A percentile compares a stretch with the other conserved stretches of the same genome.
Evolutionary conservation across 2,113 vertebrate genomes (phyloP).

Genomic region (Istiophorus platypterus): DNA sequence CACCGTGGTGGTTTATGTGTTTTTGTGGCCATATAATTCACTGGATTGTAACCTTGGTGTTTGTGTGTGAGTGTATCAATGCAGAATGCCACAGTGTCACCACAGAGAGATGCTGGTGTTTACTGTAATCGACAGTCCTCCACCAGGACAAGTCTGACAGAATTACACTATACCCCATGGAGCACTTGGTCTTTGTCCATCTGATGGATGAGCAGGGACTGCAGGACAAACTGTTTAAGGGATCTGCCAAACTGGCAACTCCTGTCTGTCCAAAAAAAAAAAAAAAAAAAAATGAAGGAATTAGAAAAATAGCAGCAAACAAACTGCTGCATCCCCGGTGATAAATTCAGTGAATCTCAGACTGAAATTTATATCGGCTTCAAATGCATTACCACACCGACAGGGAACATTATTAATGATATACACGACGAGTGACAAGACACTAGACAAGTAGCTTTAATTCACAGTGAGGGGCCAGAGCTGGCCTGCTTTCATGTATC

Average conservation of each 20-base stretch:
- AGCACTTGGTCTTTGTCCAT: slow-evolving; percentile 53
- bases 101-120: slow-evolving; percentile 45
- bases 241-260: slow-evolving; percentile 23
- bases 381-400: not conserved
- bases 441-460: slow-evolving; percentile 24
- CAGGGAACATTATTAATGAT: slow-evolving; percentile 32
- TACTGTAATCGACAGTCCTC: slow-evolving; percentile 41
- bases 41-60: slow-evolving; percentile 42
- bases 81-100: slow-evolving; percentile 38
- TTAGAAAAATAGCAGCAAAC: slow-evolving; percentile 20
- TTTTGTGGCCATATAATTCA: slow-evolving; percentile 32
- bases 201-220: slow-evolving; percentile 57
- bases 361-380: slow-evolving; percentile 7
- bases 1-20: slow-evolving; percentile 21
- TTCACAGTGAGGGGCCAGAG: slow-evolving; percentile 31
- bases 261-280: not conserved
- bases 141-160: slow-evolving; percentile 56
- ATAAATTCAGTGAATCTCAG: slow-evolving; percentile 4
- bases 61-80: slow-evolving; percentile 10
- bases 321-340: slow-evolving; percentile 4
- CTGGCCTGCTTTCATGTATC: slow-evolving; percentile 54
- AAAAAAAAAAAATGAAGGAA: slow-evolving; percentile 10
- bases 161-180: slow-evolving; percentile 39
- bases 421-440: slow-evolving; percentile 11
- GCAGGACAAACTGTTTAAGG: slow-evolving; percentile 26